phyloP scores from a whole-genome alignment of 2,888 invertebrate species.

The Rapana venosa region DNA sequence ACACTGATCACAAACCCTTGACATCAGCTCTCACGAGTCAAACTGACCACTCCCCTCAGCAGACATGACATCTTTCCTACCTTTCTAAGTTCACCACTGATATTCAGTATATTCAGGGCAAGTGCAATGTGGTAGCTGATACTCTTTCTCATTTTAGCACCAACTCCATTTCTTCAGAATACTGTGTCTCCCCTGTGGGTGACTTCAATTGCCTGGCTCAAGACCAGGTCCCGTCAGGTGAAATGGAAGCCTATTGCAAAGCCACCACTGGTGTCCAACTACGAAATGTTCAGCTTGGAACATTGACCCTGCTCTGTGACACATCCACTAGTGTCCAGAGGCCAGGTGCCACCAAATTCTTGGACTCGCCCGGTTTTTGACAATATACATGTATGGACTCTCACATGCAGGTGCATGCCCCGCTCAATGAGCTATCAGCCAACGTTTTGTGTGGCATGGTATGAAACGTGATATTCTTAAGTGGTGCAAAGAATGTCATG shows the following conservation, averaged over 20 bases:
- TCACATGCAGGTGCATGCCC: conserved; percentile 34
- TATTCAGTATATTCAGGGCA: conserved; percentile 35
- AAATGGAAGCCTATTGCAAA: conserved; percentile 30
- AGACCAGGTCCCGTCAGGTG: conserved; percentile 32
- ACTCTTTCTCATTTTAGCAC: conserved; percentile 41
- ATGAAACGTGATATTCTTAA: conserved; percentile 43
- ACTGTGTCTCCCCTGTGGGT: neutral
- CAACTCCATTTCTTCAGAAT: conserved; percentile 18
- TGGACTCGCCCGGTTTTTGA: conserved; percentile 40
- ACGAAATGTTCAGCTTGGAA: conserved; percentile 5
- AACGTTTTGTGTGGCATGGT: conserved; percentile 42
- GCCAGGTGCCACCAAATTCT: conserved; percentile 7
- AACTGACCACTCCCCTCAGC: conserved; percentile 5
- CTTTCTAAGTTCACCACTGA: conserved; percentile 39
- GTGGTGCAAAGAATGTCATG: conserved; percentile 38
- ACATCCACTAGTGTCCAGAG: conserved; percentile 28
- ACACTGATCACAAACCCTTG: neutral
- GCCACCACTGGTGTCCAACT: conserved; percentile 32
- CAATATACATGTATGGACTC: conserved; percentile 36
- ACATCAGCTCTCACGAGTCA: neutral
- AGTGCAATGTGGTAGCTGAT: conserved; percentile 41
- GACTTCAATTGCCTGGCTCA: conserved; percentile 29
- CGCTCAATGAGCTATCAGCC: conserved; percentile 31
- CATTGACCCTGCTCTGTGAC: conserved; percentile 14
- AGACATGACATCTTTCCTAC: conserved; percentile 44